These are phyloP conservation scores for Metopolophium dirhodum DNA, from an alignment of 1,140 invertebrate species.

Conservation along the genomic window DNA sequence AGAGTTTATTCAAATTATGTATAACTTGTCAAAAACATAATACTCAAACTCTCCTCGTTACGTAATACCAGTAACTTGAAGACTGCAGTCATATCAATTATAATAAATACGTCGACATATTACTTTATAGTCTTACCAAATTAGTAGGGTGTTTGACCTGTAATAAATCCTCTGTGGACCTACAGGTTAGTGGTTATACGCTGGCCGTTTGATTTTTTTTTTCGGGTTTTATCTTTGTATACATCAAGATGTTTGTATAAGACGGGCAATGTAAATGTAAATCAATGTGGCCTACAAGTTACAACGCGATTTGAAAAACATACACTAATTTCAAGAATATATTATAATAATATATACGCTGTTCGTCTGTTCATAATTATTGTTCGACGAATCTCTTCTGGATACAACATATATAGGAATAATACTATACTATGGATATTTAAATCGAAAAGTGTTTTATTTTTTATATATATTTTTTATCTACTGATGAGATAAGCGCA, in stretches of 20 bases:
- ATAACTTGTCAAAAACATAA: slow-evolving; percentile 6
- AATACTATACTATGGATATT: background rate
- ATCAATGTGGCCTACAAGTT: background rate
- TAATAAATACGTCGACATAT: background rate
- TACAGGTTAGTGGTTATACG: background rate
- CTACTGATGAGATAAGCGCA: background rate
- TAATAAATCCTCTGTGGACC: background rate
- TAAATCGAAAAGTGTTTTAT: background rate
- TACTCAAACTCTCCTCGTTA: background rate
- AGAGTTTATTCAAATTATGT: background rate
- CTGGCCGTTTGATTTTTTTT: background rate
- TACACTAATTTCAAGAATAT: background rate
- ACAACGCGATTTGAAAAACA: background rate
- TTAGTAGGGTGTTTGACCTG: slow-evolving; percentile 5
- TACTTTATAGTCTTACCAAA: background rate
- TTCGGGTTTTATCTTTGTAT: background rate
- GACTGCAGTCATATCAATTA: background rate
- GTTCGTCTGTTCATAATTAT: background rate
- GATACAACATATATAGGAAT: background rate
- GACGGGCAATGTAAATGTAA: slow-evolving; percentile 24
- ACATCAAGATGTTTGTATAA: background rate
- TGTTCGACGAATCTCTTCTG: background rate
- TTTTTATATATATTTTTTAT: background rate
- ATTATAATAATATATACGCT: background rate
- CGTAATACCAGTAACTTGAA: slow-evolving; percentile 7